Evolutionary conservation across 2,888 invertebrate species (phyloP), one percentile per base, ranked within the genome.

Genomic region (Machimus atricapillus): DNA sequence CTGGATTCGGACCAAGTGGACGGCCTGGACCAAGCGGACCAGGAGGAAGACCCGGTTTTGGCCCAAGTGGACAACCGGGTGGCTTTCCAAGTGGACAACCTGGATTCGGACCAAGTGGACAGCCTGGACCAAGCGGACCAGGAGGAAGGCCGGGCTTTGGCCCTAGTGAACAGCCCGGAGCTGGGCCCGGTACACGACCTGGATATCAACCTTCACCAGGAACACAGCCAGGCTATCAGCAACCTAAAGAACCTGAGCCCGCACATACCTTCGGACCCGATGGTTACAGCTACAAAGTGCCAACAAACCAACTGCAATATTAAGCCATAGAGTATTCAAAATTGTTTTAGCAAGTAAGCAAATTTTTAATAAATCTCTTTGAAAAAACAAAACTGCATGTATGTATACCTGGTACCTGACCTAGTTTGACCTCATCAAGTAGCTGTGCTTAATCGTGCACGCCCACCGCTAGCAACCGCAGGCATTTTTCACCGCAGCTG

Each of bases 241-340:
- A 34, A 31, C 76, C 85, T 56, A 23, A 78, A 73, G 87, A 87
- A 19, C 87, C 87, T n/a, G 85, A 87, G 34, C 88, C 88, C 66
- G 87, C 88, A 14, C 88, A 88, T 82, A 83, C 85, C 14, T 77
- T 89, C 4, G 92, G 92, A 46, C 91, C 91, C 46, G 92, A 92
- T 89, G 92, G 92, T 73, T 92, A 92, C 89, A 91, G 91, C 87
- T 92, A 92, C 88, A 92, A 92, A 88, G 91, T 92, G 88, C 92
- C 92, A 78, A 90, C 90, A 86, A 91, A 90, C 83, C 90, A 91
- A 34, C 92, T 92, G 86, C 91, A 90, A 89, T 92, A 74, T 31
- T 85, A 74, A 85, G 74, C 40, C 66, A 66, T 66, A 66, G 66
- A 66, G 66, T 66, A 66, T 66, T 66, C 66, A 12, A 66, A 66